A percentile compares a stretch with the other conserved stretches of the same genome.
Evolutionary conservation across 2,797 vertebrate species (phyloP).

Genomic region (Gephyroberyx darwinii): DNA sequence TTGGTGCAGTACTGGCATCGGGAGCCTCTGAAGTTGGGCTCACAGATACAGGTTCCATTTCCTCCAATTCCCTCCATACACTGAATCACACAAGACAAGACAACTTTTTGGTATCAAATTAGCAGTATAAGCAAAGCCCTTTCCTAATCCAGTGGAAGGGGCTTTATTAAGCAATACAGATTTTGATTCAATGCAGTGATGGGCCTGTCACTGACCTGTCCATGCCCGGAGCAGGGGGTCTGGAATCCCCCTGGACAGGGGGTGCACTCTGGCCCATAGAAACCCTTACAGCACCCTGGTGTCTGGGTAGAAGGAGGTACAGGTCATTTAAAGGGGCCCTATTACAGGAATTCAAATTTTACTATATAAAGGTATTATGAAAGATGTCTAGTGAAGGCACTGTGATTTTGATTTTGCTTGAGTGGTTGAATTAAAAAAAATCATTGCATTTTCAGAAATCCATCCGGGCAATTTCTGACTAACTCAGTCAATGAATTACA

Average conservation of each 20-base stretch:
- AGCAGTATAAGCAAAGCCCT: neutral
- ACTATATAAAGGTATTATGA: too few relatives aligned
- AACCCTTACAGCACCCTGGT: slow-evolving; percentile 88
- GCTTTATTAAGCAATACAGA: too few relatives aligned
- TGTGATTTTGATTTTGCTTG: too few relatives aligned
- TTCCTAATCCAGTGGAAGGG: too few relatives aligned
- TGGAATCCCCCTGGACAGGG: slow-evolving; percentile 88
- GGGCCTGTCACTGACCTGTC: slow-evolving; percentile 80
- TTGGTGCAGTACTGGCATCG: slow-evolving; percentile 88
- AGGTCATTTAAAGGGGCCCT: too few relatives aligned
- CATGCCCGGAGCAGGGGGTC: slow-evolving; percentile 87
- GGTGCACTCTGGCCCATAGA: slow-evolving; percentile 88
- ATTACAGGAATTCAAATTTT: too few relatives aligned
- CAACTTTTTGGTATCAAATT: neutral
- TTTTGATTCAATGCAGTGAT: neutral
- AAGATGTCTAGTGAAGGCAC: too few relatives aligned
- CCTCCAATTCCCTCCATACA: slow-evolving; percentile 86
- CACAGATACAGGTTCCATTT: slow-evolving; percentile 88
- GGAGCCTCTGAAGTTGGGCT: slow-evolving; percentile 84
- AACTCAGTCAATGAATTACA: too few relatives aligned
- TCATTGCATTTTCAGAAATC: too few relatives aligned
- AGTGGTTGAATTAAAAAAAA: too few relatives aligned
- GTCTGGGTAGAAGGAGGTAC: slow-evolving; percentile 72
- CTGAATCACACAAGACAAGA: slow-evolving; percentile 66
- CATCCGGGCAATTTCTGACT: too few relatives aligned